phyloP scores from a whole-genome alignment of 2,888 invertebrate species.

The Sesamia inferens region DNA sequence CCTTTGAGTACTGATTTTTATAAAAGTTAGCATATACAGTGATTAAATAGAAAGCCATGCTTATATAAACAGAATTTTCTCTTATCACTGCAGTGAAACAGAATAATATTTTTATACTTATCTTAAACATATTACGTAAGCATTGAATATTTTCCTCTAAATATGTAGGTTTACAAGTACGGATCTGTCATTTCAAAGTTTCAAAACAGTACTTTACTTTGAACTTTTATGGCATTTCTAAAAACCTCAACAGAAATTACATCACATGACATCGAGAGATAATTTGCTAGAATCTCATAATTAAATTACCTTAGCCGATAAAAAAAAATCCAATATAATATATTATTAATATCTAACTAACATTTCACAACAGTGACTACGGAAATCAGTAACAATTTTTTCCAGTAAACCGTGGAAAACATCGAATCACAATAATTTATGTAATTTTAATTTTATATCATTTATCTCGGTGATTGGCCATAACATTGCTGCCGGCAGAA shows the following conservation, averaged over 20 bases:
- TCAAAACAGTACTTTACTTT: neutral
- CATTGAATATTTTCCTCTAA: conserved; percentile 2
- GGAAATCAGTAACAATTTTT: conserved; percentile 1
- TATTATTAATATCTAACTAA: neutral
- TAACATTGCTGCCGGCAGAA: too few species aligned
- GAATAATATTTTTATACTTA: conserved; percentile 26
- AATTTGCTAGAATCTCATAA: neutral
- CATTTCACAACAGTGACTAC: conserved; percentile 2
- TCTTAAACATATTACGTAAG: conserved; percentile 18
- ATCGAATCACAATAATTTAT: neutral
- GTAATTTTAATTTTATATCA: too few species aligned
- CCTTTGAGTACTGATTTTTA: conserved; percentile 4
- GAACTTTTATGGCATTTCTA: neutral
- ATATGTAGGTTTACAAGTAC: neutral
- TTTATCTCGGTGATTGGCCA: too few species aligned
- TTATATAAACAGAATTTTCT: conserved; percentile 32
- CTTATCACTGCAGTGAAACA: conserved; percentile 13
- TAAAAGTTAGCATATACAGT: conserved; percentile 17
- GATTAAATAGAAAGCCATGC: conserved; percentile 41
- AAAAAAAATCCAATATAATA: conserved; percentile 4
- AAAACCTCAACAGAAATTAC: neutral
- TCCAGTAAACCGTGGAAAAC: neutral
- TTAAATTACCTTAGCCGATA: neutral
- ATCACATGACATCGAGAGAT: neutral
- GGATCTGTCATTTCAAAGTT: neutral